These are phyloP conservation scores for Nephrotoma flavescens DNA, from an alignment of 2,888 invertebrate genomes.

Conservation along the genomic window DNA sequence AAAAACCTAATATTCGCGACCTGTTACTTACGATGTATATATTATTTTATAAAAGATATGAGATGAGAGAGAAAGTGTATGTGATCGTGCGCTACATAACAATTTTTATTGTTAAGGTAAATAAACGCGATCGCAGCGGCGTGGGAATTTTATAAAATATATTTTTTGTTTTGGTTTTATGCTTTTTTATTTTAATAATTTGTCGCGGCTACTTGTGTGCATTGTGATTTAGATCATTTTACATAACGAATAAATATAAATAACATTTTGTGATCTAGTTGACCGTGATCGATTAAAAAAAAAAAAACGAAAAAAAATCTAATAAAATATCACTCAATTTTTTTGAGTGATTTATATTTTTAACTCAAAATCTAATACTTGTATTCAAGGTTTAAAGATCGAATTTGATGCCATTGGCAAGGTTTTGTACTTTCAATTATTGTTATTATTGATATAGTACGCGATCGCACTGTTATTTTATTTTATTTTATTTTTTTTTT, in stretches of 20 bases:
- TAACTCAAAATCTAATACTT: not conserved
- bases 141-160: not conserved
- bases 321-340: not conserved
- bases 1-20: not conserved
- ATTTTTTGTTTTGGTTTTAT: not conserved
- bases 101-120: not conserved
- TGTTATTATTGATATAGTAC: not conserved
- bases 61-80: not conserved
- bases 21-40: not conserved
- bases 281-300: not conserved
- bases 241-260: not conserved
- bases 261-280: not conserved
- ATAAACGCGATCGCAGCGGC: not conserved
- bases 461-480: not conserved
- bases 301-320: too few relatives aligned
- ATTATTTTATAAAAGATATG: not conserved
- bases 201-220: not conserved
- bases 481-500: too few relatives aligned
- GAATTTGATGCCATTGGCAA: conserved; percentile 4
- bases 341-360: not conserved
- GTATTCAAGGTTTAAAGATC: not conserved
- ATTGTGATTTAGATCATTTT: not conserved
- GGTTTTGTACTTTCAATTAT: conserved; percentile 1
- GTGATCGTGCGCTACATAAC: not conserved
- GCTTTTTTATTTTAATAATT: not conserved